Evolutionary conservation across 2,113 vertebrate genomes (phyloP).

Genomic region (Rafetus swinhoei): DNA sequence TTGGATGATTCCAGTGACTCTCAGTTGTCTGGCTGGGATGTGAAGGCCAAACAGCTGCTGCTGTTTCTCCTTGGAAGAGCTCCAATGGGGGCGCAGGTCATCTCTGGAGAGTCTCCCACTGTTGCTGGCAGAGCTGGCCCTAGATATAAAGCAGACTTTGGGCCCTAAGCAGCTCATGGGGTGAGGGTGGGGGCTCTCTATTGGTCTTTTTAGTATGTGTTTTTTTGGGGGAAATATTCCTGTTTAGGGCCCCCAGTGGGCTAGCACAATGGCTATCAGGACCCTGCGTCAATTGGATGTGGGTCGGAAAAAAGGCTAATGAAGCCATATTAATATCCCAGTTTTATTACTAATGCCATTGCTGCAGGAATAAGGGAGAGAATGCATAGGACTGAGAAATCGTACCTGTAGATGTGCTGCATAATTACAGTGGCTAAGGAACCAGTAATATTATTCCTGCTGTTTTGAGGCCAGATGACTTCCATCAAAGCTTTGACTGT

Average conservation of each 20-base stretch:
- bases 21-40: neutral
- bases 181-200: too few relatives aligned
- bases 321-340: neutral
- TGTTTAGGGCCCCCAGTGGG: neutral
- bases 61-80: neutral
- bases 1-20: rapidly evolving
- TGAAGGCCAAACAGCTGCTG: neutral
- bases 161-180: too few relatives aligned
- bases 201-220: too few relatives aligned
- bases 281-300: neutral
- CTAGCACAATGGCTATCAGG: neutral
- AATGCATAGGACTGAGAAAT: neutral
- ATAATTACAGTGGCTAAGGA: neutral
- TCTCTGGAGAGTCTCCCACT: neutral
- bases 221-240: too few relatives aligned
- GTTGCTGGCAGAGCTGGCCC: too few relatives aligned
- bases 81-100: rapidly evolving
- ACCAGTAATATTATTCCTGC: neutral
- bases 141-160: too few relatives aligned
- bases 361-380: neutral
- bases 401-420: rapidly evolving
- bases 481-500: neutral
- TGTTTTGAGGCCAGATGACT: neutral
- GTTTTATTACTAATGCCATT: neutral
- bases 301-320: neutral